phyloP scores from a whole-genome alignment of 2,888 invertebrate species.

The Drosophila neoperkinsi region DNA sequence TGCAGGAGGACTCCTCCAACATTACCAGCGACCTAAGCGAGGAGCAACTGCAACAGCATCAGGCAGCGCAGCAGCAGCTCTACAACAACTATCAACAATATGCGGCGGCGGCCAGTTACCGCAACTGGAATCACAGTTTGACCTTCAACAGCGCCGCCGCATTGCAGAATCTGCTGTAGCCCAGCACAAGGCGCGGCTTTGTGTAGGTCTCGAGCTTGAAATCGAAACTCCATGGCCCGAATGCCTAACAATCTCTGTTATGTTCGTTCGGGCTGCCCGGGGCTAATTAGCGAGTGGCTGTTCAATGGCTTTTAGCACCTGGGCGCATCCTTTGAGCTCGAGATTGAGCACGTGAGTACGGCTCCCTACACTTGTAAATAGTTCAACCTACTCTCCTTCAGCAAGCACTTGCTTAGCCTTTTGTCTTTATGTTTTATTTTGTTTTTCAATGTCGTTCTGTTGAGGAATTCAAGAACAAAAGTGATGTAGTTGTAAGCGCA shows the following conservation, averaged over 20 bases:
- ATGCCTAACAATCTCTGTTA: slow-evolving; percentile 6
- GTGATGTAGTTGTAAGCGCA: slow-evolving; percentile 85
- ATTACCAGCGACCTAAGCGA: slow-evolving; percentile 83
- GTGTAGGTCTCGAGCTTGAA: slow-evolving; percentile 33
- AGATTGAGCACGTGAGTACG: slow-evolving; percentile 66
- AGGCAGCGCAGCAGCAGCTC: slow-evolving; percentile 81
- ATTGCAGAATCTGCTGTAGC: slow-evolving; percentile 82
- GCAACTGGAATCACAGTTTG: slow-evolving; percentile 82
- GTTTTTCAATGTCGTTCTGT: slow-evolving; percentile 49
- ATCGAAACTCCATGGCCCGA: neutral
- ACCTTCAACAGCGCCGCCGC: slow-evolving; percentile 82
- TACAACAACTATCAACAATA: slow-evolving; percentile 83
- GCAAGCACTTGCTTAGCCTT: slow-evolving; percentile 52
- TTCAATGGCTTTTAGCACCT: slow-evolving; percentile 79
- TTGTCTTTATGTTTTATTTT: slow-evolving; percentile 46
- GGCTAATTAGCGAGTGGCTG: slow-evolving; percentile 66
- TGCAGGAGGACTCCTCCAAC: slow-evolving; percentile 82
- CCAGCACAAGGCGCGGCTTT: slow-evolving; percentile 64
- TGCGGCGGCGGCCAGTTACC: slow-evolving; percentile 81
- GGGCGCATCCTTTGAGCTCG: slow-evolving; percentile 67
- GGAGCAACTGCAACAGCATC: slow-evolving; percentile 80
- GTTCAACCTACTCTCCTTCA: slow-evolving; percentile 46
- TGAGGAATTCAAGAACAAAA: slow-evolving; percentile 75
- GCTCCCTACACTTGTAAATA: slow-evolving; percentile 61
- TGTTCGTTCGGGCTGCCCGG: slow-evolving; percentile 5